A percentile compares a stretch with the other conserved stretches of the same genome.
These are phyloP conservation scores for Musca domestica DNA, from an alignment of 1,140 invertebrate species.

Conservation along the genomic window DNA sequence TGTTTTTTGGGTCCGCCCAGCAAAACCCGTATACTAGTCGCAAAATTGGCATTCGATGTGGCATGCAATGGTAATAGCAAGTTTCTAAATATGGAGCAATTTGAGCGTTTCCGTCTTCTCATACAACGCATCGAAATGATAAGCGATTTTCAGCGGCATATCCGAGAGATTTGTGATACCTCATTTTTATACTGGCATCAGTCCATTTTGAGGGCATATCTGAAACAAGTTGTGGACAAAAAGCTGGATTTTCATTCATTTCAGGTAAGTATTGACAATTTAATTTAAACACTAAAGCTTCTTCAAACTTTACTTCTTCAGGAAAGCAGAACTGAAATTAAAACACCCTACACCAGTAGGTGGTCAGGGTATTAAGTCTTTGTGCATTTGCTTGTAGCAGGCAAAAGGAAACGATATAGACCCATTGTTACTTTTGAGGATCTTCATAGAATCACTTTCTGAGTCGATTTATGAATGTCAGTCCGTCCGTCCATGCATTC, in stretches of 20 bases:
- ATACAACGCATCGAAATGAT: conserved; percentile 66
- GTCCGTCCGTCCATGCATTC: no score
- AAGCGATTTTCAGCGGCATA: conserved; percentile 60
- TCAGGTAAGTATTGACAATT: conserved; percentile 17
- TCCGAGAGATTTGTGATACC: conserved; percentile 67
- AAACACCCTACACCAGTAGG: no score
- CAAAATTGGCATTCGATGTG: conserved; percentile 65
- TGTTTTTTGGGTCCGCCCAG: conserved; percentile 69
- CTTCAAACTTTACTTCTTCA: neutral
- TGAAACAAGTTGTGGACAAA: conserved; percentile 53
- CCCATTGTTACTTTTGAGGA: no score
- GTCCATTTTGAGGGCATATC: conserved; percentile 73
- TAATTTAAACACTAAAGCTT: neutral
- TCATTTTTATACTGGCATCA: conserved; percentile 82
- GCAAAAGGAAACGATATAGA: no score
- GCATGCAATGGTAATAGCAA: conserved; percentile 58
- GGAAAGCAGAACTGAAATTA: no score
- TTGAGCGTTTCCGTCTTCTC: conserved; percentile 57
- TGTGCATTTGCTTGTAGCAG: no score
- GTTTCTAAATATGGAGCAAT: conserved; percentile 58
- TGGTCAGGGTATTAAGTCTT: no score
- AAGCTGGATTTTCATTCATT: conserved; percentile 29
- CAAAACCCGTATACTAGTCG: conserved; percentile 63
- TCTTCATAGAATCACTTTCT: no score
- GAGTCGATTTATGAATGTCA: no score